These are phyloP conservation scores for Reticulitermes lucifugus DNA, from an alignment of 2,888 invertebrate genomes.

Conservation along the genomic window DNA sequence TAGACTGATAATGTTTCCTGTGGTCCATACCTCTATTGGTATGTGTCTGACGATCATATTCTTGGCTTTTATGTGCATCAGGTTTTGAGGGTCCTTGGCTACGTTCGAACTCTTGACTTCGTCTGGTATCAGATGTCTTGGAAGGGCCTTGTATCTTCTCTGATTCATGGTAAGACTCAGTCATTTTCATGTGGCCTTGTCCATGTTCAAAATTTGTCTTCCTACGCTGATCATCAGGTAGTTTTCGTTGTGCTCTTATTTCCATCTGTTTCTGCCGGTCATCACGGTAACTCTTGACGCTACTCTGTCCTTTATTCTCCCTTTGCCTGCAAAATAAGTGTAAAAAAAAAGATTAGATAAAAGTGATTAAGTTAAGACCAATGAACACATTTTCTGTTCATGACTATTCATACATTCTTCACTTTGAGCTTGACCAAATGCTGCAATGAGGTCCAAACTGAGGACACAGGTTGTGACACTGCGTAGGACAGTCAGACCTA, in stretches of 20 bases:
- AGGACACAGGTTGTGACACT: too few relatives aligned
- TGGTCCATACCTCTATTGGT: conserved; percentile 21
- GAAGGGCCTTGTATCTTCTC: conserved; percentile 44
- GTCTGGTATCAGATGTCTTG: conserved; percentile 44
- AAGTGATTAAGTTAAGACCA: too few relatives aligned
- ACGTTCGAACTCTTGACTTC: conserved; percentile 38
- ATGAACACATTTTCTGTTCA: too few relatives aligned
- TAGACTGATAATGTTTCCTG: conserved; percentile 29
- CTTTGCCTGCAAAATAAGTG: conserved; percentile 6
- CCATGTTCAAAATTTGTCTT: conserved; percentile 35
- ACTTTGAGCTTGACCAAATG: too few relatives aligned
- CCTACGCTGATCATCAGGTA: conserved; percentile 45
- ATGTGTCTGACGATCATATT: conserved; percentile 4
- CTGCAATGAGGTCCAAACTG: too few relatives aligned
- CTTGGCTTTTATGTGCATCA: neutral
- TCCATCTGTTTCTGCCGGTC: conserved; percentile 46
- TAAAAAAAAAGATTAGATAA: too few relatives aligned
- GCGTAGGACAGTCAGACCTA: too few relatives aligned
- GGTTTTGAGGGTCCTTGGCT: conserved; percentile 8
- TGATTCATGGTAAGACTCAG: conserved; percentile 49
- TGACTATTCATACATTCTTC: too few relatives aligned
- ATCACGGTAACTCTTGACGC: conserved; percentile 45
- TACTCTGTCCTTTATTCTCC: conserved; percentile 39
- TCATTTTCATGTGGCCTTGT: conserved; percentile 9
- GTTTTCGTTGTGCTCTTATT: conserved; percentile 46